Percentiles rank a stretch among this genome's conserved stretches.
These are phyloP conservation scores for Telmatochromis sp. DNA, from an alignment of 2,113 vertebrate species.

Conservation along the genomic window DNA sequence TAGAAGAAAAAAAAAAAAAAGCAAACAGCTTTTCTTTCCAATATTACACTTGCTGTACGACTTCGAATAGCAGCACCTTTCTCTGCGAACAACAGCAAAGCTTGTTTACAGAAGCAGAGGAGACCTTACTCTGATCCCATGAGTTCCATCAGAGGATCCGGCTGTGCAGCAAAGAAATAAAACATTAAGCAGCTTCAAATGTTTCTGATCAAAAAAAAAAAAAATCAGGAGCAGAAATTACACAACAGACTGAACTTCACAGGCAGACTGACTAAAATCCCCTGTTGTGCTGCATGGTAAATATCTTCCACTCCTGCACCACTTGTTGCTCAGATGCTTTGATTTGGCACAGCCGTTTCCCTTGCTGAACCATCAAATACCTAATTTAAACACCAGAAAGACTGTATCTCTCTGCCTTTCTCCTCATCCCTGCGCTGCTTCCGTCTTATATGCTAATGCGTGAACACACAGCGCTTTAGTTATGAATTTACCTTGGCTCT, in stretches of 20 bases:
- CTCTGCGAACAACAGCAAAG: not conserved
- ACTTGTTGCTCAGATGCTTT: conserved; percentile 31
- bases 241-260: not conserved
- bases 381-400: conserved; percentile 29
- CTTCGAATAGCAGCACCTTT: not conserved
- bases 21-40: not conserved
- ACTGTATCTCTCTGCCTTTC: not conserved
- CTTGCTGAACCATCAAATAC: conserved; percentile 3
- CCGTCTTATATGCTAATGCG: conserved; percentile 38
- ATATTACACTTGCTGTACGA: not conserved
- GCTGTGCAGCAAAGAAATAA: not conserved
- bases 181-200: not conserved
- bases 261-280: not conserved
- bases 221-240: not conserved
- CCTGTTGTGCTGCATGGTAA: not conserved
- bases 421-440: not conserved
- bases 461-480: conserved; percentile 10
- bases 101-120: conserved; percentile 5
- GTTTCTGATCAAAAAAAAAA: not conserved
- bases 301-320: not conserved
- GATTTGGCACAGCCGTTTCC: not conserved
- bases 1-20: not conserved
- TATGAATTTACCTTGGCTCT: not conserved
- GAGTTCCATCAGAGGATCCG: not conserved
- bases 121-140: not conserved